Conservation (phyloP, 2,113 vertebrate species). For the Alectura lathami region DNA sequence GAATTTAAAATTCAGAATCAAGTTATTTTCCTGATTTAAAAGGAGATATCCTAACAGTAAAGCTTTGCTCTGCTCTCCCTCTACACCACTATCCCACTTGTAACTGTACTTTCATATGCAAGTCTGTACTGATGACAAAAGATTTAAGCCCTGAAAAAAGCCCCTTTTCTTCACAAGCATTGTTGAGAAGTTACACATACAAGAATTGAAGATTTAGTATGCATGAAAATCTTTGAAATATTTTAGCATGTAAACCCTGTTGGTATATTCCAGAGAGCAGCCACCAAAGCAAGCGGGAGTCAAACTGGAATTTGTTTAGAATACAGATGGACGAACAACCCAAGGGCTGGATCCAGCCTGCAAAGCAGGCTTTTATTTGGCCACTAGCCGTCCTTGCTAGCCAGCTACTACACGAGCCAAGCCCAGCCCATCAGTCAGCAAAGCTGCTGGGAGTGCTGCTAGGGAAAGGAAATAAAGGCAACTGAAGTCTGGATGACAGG, state of each 20-base stretch:
- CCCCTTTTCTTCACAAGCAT: not conserved
- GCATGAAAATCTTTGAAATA: not conserved
- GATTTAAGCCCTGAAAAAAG: not conserved
- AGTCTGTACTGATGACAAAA: not conserved
- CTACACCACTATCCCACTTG: not conserved
- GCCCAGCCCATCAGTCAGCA: not conserved
- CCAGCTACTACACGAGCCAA: not conserved
- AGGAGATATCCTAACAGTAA: not conserved
- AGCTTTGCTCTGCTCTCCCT: not conserved
- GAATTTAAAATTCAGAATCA: not conserved
- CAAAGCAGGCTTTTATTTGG: constrained; percentile 26
- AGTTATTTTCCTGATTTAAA: not conserved
- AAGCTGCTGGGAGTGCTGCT: not conserved
- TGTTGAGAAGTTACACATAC: not conserved
- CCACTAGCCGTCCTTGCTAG: not conserved
- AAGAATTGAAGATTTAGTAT: not conserved
- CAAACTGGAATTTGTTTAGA: constrained; percentile 19
- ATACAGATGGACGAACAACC: not conserved
- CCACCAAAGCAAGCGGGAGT: not conserved
- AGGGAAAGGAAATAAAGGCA: not conserved
- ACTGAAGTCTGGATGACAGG: not conserved
- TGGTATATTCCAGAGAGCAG: not conserved
- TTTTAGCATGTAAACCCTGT: not conserved
- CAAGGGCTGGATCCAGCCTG: not conserved
- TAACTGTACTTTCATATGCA: not conserved